Base-by-base conservation (phyloP, 2,113 vertebrate species). In the Felis chaus region DNA sequence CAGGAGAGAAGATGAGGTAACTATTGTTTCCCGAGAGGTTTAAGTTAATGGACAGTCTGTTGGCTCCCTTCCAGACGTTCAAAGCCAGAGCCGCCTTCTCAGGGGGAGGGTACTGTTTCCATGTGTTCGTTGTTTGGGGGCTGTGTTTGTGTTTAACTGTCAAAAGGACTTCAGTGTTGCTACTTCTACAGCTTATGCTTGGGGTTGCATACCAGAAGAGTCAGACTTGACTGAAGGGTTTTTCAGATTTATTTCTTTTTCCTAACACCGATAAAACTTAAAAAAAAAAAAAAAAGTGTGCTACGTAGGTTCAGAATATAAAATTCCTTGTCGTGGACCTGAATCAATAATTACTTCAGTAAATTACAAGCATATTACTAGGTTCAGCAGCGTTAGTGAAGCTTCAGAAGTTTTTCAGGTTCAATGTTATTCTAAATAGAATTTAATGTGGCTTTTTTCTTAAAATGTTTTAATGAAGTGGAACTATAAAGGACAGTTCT, bases 261-360 rank as follows among this genome's bases (percentile, higher is more conserved):
- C 69, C 65, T 71, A 66, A 93, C 87, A 74, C 96, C 92, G 97
- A 92, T 95, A 84, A 98, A 97, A 96, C 69, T 97, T 98, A 78
- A 48, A 48, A 31, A 74, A 95, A 98, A 98, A 98, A 98, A 98
- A 95, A 45, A 45, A 45, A 8, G 76, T 96, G 89, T 97, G 55
- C 92, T 95, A 69, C 96, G 97, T 98, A 96, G 97, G 94, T 96
- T 81, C 95, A 97, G 96, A 97, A 97, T 93, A 98, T 89, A 98
- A 97, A 98, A 98, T 98, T 98, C 82, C 97, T 94, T 98, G 96
- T 98, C 97, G 93, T 78, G 63, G 90, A 55, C 82, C 81, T 97
- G 92, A 98, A 95, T 98, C 98, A 97, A 98, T 98, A 98, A 92
- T 98, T 97, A 95, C 94, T 98, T 98, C 68, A 98, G 96, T 97